Percentiles rank a stretch among this genome's conserved stretches.
phyloP scores from a whole-genome alignment of 2,888 invertebrate genomes.

The Drosophila melanosoma region DNA sequence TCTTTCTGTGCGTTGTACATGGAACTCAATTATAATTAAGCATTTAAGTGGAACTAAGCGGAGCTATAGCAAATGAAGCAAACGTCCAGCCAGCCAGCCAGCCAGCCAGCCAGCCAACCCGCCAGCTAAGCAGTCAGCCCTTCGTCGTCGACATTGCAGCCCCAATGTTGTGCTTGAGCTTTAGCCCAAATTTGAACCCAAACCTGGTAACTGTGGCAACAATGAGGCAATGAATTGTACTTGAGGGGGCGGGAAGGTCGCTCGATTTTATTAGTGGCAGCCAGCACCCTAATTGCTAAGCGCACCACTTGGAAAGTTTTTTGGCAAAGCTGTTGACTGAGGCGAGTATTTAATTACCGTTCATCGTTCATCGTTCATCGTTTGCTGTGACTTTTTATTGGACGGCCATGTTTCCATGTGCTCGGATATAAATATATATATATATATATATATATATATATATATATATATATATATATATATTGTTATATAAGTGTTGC shows the following conservation, averaged over 20 bases:
- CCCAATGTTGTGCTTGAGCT: constrained; percentile 5
- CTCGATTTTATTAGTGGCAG: constrained; percentile 64
- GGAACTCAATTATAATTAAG: constrained; percentile 82
- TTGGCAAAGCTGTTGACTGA: constrained; percentile 33
- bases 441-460: constrained; percentile 14
- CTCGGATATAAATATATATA: constrained; percentile 22
- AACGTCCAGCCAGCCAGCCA: constrained; percentile 33
- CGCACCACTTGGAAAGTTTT: constrained; percentile 55
- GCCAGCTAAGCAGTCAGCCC: constrained; percentile 8
- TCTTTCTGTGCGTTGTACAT: constrained; percentile 46
- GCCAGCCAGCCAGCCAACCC: constrained; percentile 23
- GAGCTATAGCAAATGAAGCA: constrained; percentile 75
- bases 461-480: constrained; percentile 4
- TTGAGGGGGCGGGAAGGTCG: constrained; percentile 11
- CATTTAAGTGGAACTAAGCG: constrained; percentile 79
- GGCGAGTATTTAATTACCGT: constrained; percentile 70
- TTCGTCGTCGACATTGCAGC: constrained; percentile 16
- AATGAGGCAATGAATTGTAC: constrained; percentile 6
- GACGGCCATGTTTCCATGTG: constrained; percentile 35
- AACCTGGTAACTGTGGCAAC: constrained; percentile 44
- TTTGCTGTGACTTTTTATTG: constrained; percentile 37
- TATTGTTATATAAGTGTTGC: constrained; percentile 59
- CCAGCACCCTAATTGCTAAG: constrained; percentile 69
- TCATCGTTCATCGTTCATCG: constrained; percentile 48
- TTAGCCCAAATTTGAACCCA: constrained; percentile 11